Conservation (phyloP, 1,140 invertebrate species). For the Tribolium madens region DNA sequence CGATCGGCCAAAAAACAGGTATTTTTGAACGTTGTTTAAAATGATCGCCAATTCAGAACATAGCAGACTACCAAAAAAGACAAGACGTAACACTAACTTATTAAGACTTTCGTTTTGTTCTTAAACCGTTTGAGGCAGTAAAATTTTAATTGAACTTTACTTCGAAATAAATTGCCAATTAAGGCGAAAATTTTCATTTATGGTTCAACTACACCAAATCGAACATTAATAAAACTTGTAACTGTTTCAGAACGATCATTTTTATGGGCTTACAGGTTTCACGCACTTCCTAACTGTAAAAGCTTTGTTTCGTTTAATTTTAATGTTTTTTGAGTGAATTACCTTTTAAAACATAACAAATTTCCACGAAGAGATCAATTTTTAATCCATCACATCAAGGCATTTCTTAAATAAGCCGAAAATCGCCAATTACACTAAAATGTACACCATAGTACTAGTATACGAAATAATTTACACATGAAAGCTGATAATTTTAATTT, state of each 20-base stretch:
- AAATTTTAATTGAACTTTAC: conserved; percentile 26
- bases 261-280: neutral
- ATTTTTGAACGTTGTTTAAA: conserved; percentile 16
- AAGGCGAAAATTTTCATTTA: conserved; percentile 27
- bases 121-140: conserved; percentile 5
- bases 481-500: conserved; percentile 15
- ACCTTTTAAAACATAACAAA: neutral
- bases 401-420: conserved; percentile 21
- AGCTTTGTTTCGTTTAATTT: neutral
- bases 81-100: conserved; percentile 28
- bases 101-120: conserved; percentile 31
- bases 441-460: neutral
- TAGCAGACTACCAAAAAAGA: conserved; percentile 25
- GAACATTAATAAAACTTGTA: neutral
- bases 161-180: conserved; percentile 17
- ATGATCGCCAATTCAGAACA: conserved; percentile 16
- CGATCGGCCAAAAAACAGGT: conserved; percentile 34
- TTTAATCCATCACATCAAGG: neutral
- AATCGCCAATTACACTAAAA: conserved; percentile 21
- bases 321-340: neutral
- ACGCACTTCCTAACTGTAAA: conserved; percentile 15
- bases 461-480: conserved; percentile 8
- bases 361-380: conserved; percentile 24
- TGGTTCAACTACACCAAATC: conserved; percentile 2
- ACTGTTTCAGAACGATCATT: conserved; percentile 5